Evolutionary conservation across 37 sponge, comb jelly and placozoan genomes (phyloP).

Genomic region (Chondrosia reniformis): DNA sequence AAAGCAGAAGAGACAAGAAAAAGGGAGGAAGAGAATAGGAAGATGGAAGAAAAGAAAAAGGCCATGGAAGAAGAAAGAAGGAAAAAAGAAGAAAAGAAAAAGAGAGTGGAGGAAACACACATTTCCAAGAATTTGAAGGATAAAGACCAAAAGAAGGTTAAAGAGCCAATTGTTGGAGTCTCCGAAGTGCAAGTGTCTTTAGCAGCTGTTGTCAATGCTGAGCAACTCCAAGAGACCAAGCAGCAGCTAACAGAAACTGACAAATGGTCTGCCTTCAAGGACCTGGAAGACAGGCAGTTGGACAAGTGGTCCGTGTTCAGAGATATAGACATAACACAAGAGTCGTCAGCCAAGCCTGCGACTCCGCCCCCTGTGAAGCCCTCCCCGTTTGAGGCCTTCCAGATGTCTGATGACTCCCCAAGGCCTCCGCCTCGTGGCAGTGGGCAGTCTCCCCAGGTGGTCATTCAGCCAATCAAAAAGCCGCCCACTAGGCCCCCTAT

Average conservation of each 20-base stretch:
- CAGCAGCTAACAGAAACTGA: no score
- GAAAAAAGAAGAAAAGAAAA: not conserved
- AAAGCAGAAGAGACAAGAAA: constrained; percentile 23
- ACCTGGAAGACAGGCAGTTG: no score
- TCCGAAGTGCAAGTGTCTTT: not conserved
- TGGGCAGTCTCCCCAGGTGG: not conserved
- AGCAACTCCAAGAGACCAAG: not conserved
- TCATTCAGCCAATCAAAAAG: not conserved
- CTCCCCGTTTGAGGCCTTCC: no score
- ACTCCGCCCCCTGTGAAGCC: not conserved
- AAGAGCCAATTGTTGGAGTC: not conserved
- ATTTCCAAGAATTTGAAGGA: not conserved
- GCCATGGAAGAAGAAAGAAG: constrained; percentile 5
- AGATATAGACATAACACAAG: no score
- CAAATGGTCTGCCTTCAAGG: no score
- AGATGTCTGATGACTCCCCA: no score
- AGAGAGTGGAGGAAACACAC: not conserved
- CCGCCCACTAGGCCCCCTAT: not conserved
- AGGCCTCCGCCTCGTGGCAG: not conserved
- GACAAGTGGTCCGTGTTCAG: no score
- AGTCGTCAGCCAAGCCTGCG: not conserved
- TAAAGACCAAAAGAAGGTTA: not conserved
- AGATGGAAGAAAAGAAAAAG: constrained; percentile 20
- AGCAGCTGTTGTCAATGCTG: not conserved
- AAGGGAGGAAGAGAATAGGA: constrained; percentile 33